phyloP scores from a whole-genome alignment of 2,888 invertebrate species.

The Microctonus hyperodae region DNA sequence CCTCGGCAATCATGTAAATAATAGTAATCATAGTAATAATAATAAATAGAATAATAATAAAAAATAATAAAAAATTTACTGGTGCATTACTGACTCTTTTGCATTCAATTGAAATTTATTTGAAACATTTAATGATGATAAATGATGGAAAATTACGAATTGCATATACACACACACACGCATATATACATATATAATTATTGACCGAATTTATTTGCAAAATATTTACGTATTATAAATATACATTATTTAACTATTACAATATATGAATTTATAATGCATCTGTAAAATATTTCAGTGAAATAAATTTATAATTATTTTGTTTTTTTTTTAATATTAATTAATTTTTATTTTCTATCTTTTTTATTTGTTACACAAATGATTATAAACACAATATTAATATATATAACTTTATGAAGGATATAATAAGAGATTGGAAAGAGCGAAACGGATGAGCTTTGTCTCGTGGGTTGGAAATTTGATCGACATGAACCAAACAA shows the following conservation, averaged over 20 bases:
- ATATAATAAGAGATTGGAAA: constrained; percentile 10
- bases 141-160: not conserved
- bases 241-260: too few species aligned
- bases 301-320: too few species aligned
- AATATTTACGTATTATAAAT: too few species aligned
- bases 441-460: constrained; percentile 44
- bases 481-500: constrained; percentile 61
- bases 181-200: too few species aligned
- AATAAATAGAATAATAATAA: not conserved
- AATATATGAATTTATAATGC: too few species aligned
- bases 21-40: constrained; percentile 8
- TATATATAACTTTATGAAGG: constrained; percentile 17
- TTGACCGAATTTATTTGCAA: not conserved
- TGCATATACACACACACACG: not conserved
- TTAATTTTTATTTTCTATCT: too few species aligned
- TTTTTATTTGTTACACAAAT: too few species aligned
- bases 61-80: not conserved
- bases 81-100: not conserved
- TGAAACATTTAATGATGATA: constrained; percentile 9
- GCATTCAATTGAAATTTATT: constrained; percentile 3
- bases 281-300: too few species aligned
- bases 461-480: constrained; percentile 59
- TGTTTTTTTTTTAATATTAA: too few species aligned
- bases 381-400: too few species aligned
- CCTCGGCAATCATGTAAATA: not conserved